Evolutionary conservation across 2,797 vertebrate species (phyloP).

Genomic region (Manis pentadactyla): DNA sequence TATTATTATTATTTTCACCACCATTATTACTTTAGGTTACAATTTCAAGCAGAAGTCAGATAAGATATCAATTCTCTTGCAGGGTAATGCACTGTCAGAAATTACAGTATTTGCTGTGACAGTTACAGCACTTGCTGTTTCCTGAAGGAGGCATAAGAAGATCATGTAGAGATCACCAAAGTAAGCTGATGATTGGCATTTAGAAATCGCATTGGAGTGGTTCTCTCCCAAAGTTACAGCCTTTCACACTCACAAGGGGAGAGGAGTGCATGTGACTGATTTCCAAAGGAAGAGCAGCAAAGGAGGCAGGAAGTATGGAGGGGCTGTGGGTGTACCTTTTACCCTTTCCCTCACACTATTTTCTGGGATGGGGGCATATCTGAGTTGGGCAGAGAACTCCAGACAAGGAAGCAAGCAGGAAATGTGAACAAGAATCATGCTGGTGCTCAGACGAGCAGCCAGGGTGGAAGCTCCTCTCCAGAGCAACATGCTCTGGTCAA

Average conservation of each 20-base stretch:
- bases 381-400: too few relatives aligned
- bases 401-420: too few relatives aligned
- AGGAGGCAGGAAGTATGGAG: background rate
- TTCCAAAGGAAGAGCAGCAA: background rate
- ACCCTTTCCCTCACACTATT: background rate
- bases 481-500: too few relatives aligned
- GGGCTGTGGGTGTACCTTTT: background rate
- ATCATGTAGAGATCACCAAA: background rate
- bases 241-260: background rate
- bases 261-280: background rate
- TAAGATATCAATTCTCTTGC: background rate
- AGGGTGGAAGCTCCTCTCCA: too few relatives aligned
- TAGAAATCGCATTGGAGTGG: background rate
- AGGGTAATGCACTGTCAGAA: background rate
- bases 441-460: too few relatives aligned
- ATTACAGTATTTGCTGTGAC: background rate
- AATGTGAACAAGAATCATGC: too few relatives aligned
- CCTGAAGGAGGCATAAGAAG: background rate
- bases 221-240: background rate
- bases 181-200: background rate
- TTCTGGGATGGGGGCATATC: too few relatives aligned
- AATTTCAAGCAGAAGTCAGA: background rate
- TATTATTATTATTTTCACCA: background rate
- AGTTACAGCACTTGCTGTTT: background rate
- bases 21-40: background rate